These are phyloP conservation scores for Phyllostomus discolor DNA, from an alignment of 2,113 vertebrate genomes.

Conservation along the genomic window DNA sequence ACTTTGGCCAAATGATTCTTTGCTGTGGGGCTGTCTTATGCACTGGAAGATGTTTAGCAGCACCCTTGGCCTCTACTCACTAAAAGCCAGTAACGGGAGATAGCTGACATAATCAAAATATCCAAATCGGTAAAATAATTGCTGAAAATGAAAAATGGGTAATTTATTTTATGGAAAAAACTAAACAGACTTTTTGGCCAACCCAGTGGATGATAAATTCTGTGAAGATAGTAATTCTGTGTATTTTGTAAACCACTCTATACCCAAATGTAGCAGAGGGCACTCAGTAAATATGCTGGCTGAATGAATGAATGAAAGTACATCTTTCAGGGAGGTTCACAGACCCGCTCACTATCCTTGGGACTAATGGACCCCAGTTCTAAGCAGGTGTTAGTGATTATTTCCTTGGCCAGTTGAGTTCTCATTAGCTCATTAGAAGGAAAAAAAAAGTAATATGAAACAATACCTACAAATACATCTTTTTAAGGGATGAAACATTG, in stretches of 20 bases:
- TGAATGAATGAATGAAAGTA: not conserved
- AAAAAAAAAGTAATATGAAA: not conserved
- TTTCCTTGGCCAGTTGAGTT: not conserved
- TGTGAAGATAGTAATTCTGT: not conserved
- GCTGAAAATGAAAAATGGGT: too few relatives aligned
- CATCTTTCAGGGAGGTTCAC: not conserved
- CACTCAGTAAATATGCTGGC: not conserved
- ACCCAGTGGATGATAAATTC: not conserved
- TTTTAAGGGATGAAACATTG: not conserved
- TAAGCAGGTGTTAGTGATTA: not conserved
- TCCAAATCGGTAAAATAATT: too few relatives aligned
- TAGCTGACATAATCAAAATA: too few relatives aligned
- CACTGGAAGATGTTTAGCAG: too few relatives aligned
- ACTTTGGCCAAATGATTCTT: too few relatives aligned
- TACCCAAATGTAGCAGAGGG: not conserved
- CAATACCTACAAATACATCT: not conserved
- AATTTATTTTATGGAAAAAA: too few relatives aligned
- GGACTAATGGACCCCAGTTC: not conserved
- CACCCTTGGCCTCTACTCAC: too few relatives aligned
- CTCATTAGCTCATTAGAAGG: conserved; percentile 23
- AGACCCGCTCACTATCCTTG: not conserved
- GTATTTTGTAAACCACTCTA: not conserved
- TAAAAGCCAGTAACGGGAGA: too few relatives aligned
- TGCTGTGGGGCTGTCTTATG: too few relatives aligned
- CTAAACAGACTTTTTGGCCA: too few relatives aligned